Evolutionary conservation across 1,140 invertebrate species (phyloP), one percentile per base, ranked within the genome.

Genomic region (Leptopilina clavipes): DNA sequence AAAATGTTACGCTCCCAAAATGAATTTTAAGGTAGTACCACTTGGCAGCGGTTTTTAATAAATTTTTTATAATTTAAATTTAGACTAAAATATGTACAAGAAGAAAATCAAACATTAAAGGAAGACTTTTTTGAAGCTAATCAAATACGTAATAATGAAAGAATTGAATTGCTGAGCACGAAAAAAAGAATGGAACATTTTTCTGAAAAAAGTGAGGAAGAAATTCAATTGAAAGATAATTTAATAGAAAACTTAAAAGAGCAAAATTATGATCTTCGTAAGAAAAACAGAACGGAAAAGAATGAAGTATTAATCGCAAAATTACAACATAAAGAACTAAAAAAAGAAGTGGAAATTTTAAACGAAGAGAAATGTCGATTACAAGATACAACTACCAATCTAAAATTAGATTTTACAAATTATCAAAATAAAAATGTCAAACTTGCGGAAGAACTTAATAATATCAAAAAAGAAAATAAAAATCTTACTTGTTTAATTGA

Each of bases 391-490:
- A 48, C 52, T 17, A 18, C 48, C 1, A 75, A 71, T 37, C 40
- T 81, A 3, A 83, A 73, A 72, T 43, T 6, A 8, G 71, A 83
- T 48, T 65, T 83, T n/a, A 11, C 25, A 12, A 74, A 45, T 37
- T 75, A 80, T 31, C 74, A 77, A 54, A 78, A 76, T 37, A 71
- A 44, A 11, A 84, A 80, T 18, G 74, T 59, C 12, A 73, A 78
- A 17, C 71, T 83, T 14, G 79, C 83, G 31, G 70, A 19, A 3
- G 52, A 72, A 43, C 70, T 85, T 19, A 59, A 73, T 3, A 31
- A 7, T 17, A 76, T 70, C 9, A 18, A 54, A 8, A 43, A 12
- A 12, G 71, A 80, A 48, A 86, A 86, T 45, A 77, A 84, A 56
- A 56, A 19, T n/a, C 22, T 65, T 3, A 14, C 1, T 3, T 25